These are phyloP conservation scores for Virgularia gustaviana DNA, from an alignment of 92 coral and sea anemone species.

Conservation along the genomic window DNA sequence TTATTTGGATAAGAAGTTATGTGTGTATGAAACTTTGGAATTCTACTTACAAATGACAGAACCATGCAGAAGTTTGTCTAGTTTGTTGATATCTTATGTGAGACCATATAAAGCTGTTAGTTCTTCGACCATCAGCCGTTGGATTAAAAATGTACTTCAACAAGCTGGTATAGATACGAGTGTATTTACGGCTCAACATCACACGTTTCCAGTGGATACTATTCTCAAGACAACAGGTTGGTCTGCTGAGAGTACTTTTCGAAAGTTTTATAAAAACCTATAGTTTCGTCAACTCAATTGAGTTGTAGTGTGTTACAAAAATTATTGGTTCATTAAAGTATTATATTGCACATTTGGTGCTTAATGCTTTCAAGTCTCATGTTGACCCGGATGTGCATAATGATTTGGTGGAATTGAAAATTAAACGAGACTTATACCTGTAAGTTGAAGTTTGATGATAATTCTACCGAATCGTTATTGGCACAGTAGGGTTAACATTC, in stretches of 20 bases:
- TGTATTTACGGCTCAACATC: constrained; percentile 40
- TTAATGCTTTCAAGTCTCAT: background rate
- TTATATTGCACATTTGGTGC: no score
- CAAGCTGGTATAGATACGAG: constrained; percentile 35
- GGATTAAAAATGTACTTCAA: constrained; percentile 10
- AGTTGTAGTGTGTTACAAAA: no score
- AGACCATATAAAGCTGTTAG: constrained; percentile 43
- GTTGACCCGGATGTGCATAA: background rate
- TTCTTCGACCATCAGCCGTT: constrained; percentile 46
- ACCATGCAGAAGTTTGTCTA: constrained; percentile 7
- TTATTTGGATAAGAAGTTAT: constrained; percentile 43
- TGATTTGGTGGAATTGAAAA: background rate
- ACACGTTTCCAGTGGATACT: constrained; percentile 46
- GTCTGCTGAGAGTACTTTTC: constrained; percentile 58
- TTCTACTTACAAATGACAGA: constrained; percentile 30
- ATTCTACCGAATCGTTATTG: background rate
- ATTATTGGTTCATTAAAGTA: no score
- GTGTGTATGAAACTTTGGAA: constrained; percentile 51
- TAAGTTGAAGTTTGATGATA: background rate
- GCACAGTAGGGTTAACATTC: constrained; percentile 19
- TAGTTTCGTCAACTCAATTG: no score
- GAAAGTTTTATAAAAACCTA: no score
- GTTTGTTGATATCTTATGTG: constrained; percentile 39
- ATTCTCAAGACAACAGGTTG: constrained; percentile 51
- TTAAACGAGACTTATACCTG: background rate